Evolutionary conservation across 2,113 vertebrate species (phyloP), one percentile per base, ranked within the genome.

Genomic region (Platichthys flesus): DNA sequence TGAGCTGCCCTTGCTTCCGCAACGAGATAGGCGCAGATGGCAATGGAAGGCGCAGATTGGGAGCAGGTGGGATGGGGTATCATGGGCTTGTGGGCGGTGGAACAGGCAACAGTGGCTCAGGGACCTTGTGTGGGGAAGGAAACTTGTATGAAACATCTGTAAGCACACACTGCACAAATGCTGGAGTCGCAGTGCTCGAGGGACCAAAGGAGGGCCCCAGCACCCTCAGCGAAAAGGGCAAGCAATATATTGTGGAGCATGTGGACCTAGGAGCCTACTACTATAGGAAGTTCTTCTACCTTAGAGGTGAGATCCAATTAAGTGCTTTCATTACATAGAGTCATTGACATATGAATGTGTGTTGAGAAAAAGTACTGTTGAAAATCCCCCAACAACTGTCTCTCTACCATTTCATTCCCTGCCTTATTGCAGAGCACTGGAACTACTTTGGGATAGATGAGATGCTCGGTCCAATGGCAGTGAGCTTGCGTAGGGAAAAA

Each of bases 371-470:
- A 31, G 31, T 7, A 31, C 31, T 31, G 31, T 31, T 31, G 31
- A 31, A 31, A 6, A 7, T 31, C 31, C 40, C 40, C 10, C 12
- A 42, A 42, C 40, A 40, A 40, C 37, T 40, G 9, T 40, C 37
- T 40, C 37, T 12, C 37, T 49, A 4, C 47, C 14, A 15, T 45
- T 23, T 61, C 0, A 58, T 31, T 57, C 24, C 31, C 20, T n/a
- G 13, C 20, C 20, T 8, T 61, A 1, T 61, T 40, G 71, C 94
- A 98, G 96, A 98, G 87, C 96, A 99, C 91, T 97, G 96, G 96
- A 99, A 98, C 93, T 99, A 99, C 90, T 99, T 98, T 92, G 97
- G 97, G 63, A 92, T 97, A 10, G 97, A 99, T 76, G 97, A 99
- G 80, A 95, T 94, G 26, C 90, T 98, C 62, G 97, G 97, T 75